These are phyloP conservation scores for Sparidentex hasta DNA, from an alignment of 2,797 vertebrate genomes.

Conservation along the genomic window DNA sequence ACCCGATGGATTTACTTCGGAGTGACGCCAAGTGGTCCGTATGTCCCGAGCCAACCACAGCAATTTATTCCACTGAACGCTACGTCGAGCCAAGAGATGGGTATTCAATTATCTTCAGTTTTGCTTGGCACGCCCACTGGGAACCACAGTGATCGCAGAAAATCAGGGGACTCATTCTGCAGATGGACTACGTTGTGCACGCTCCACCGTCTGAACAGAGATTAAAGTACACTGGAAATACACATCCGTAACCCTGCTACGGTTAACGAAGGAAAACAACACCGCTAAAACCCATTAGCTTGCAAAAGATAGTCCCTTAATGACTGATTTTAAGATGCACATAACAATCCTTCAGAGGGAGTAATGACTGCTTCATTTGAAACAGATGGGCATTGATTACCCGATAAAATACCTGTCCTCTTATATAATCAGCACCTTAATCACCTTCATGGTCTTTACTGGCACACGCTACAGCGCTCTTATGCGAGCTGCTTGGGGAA, in stretches of 20 bases:
- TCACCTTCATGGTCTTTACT: conserved; percentile 35
- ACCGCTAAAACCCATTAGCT: conserved; percentile 10
- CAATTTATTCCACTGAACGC: conserved; percentile 37
- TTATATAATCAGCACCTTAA: conserved; percentile 47
- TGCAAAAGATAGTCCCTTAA: background rate
- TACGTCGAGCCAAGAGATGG: conserved; percentile 33
- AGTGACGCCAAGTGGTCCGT: conserved; percentile 48
- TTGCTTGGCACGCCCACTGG: conserved; percentile 62
- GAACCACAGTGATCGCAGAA: conserved; percentile 42
- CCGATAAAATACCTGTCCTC: conserved; percentile 41
- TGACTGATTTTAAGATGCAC: conserved; percentile 12
- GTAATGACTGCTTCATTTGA: conserved; percentile 36
- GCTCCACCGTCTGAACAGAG: background rate
- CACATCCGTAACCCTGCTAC: background rate
- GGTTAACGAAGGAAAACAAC: conserved; percentile 3
- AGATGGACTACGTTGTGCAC: conserved; percentile 38
- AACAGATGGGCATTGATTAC: conserved; percentile 35
- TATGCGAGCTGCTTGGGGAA: conserved; percentile 28
- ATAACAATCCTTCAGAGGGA: conserved; percentile 26
- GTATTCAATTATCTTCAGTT: conserved; percentile 63
- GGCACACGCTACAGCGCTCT: conserved; percentile 23
- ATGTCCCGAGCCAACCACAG: conserved; percentile 47
- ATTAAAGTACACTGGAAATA: conserved; percentile 13
- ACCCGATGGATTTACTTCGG: conserved; percentile 35
- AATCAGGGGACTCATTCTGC: conserved; percentile 41